These are phyloP conservation scores for Mellilla xanthometata DNA, from an alignment of 2,888 invertebrate species.

Conservation along the genomic window DNA sequence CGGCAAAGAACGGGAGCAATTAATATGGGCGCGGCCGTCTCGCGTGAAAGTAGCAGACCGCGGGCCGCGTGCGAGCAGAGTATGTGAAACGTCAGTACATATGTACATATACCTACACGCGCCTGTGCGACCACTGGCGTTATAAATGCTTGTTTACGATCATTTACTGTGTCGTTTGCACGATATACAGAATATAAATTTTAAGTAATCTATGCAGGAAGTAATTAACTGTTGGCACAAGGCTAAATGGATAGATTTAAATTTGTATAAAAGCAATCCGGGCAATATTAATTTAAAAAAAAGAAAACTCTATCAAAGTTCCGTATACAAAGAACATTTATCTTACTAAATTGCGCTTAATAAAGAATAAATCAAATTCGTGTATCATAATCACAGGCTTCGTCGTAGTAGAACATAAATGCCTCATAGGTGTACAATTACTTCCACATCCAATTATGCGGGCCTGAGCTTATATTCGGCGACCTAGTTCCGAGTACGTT, in stretches of 20 bases:
- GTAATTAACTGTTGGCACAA: constrained; percentile 17
- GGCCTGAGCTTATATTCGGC: constrained; percentile 55
- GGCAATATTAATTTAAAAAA: constrained; percentile 10
- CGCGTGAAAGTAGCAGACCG: constrained; percentile 75
- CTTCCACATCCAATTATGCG: constrained; percentile 61
- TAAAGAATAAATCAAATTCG: constrained; percentile 66
- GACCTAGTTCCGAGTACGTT: constrained; percentile 62
- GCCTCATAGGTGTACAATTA: constrained; percentile 66
- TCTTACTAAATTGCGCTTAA: constrained; percentile 63
- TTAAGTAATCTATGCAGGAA: constrained; percentile 26
- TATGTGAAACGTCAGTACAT: constrained; percentile 46
- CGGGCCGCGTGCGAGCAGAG: constrained; percentile 49
- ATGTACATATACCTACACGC: constrained; percentile 37
- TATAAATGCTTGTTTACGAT: constrained; percentile 28
- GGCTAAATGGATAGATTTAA: constrained; percentile 1
- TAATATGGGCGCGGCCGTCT: constrained; percentile 78
- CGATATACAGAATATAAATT: constrained; percentile 8
- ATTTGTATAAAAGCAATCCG: neutral
- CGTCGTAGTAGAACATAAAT: constrained; percentile 58
- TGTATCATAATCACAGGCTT: constrained; percentile 62
- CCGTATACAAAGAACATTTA: constrained; percentile 45
- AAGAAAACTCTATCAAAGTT: constrained; percentile 18
- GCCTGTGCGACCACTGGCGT: constrained; percentile 4
- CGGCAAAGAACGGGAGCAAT: constrained; percentile 80
- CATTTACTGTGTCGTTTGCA: constrained; percentile 19